A percentile compares a stretch with the other conserved stretches of the same genome.
These are phyloP conservation scores for Conus betulinus DNA, from an alignment of 1,140 invertebrate species.

Conservation along the genomic window DNA sequence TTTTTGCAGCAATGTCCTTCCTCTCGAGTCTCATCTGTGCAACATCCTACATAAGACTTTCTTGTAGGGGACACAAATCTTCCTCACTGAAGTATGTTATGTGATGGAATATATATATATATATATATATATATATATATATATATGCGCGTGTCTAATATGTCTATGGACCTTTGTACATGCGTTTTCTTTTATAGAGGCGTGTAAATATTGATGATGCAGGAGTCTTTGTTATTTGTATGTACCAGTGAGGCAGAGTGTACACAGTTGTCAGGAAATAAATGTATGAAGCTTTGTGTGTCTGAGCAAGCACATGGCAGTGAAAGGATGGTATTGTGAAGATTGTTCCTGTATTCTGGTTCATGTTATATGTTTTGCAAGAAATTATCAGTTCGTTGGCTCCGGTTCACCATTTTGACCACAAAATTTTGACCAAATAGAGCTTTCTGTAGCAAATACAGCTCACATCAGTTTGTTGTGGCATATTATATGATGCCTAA, in stretches of 20 bases:
- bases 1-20: background rate
- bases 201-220: slow-evolving; percentile 23
- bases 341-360: no score
- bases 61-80: slow-evolving; percentile 4
- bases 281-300: slow-evolving; percentile 15
- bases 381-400: no score
- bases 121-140: background rate
- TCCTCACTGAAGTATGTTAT: background rate
- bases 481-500: no score
- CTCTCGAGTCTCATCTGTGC: background rate
- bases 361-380: no score
- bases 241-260: slow-evolving; percentile 22
- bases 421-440: no score
- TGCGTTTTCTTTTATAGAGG: background rate
- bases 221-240: slow-evolving; percentile 13
- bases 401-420: no score
- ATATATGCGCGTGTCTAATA: no score
- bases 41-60: background rate
- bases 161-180: slow-evolving; percentile 4
- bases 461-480: no score
- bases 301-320: background rate
- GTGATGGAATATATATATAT: background rate
- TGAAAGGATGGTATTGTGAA: no score
- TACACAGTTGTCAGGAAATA: slow-evolving; percentile 26
- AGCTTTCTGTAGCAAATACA: no score